Conservation (phyloP, 2,888 invertebrate genomes). For the Euzophera pinguis region DNA sequence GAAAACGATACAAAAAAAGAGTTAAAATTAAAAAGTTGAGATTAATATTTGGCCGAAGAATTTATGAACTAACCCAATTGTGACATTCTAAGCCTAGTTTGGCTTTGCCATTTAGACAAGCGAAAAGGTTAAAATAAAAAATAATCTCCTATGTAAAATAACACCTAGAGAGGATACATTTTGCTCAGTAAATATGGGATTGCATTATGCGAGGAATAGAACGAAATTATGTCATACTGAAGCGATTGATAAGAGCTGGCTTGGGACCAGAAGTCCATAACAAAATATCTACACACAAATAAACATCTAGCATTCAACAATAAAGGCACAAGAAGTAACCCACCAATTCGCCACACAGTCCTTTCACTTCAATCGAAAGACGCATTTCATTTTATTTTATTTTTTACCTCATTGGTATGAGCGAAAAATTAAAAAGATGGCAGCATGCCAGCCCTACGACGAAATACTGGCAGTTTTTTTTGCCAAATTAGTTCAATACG, state of each 20-base stretch:
- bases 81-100: constrained; percentile 25
- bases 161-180: constrained; percentile 25
- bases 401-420: background rate
- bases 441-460: no score
- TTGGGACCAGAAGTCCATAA: constrained; percentile 31
- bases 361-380: constrained; percentile 1
- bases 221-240: constrained; percentile 23
- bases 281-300: constrained; percentile 23
- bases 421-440: no score
- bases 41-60: constrained; percentile 14
- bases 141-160: constrained; percentile 34
- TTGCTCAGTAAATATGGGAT: constrained; percentile 50
- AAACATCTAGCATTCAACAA: constrained; percentile 26
- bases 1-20: constrained; percentile 3
- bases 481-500: no score
- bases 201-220: constrained; percentile 54
- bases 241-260: constrained; percentile 26
- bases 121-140: constrained; percentile 31
- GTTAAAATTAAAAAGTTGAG: constrained; percentile 2
- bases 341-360: constrained; percentile 17
- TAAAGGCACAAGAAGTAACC: constrained; percentile 27
- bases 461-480: no score
- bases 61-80: constrained; percentile 20
- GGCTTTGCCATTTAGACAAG: constrained; percentile 31
- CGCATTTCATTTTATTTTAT: background rate